Evolutionary conservation across 1,140 invertebrate genomes (phyloP).

Genomic region (Anthonomus grandis): DNA sequence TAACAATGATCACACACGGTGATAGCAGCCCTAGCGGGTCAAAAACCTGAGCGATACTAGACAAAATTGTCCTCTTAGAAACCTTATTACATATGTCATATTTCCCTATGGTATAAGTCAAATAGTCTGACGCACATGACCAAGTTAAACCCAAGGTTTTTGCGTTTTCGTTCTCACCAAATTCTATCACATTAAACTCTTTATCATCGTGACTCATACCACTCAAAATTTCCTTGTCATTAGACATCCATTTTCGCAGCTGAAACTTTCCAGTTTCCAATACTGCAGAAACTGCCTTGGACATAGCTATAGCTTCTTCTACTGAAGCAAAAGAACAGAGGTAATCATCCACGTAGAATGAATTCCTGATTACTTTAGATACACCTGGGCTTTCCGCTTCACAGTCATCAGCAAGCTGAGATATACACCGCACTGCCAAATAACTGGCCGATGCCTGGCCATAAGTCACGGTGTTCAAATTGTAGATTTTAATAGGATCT

Average conservation of each 20-base stretch:
- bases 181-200: neutral
- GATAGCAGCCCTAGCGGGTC: conserved; percentile 41
- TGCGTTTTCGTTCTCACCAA: neutral
- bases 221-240: conserved; percentile 9
- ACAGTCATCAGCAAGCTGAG: conserved; percentile 2
- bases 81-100: too few relatives aligned
- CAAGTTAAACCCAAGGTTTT: conserved; percentile 5
- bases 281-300: conserved; percentile 26
- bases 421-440: conserved; percentile 23
- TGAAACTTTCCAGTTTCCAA: conserved; percentile 27
- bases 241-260: conserved; percentile 36
- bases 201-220: neutral
- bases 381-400: neutral
- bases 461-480: conserved; percentile 39
- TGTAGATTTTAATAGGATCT: conserved; percentile 28
- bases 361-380: neutral
- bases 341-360: neutral
- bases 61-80: neutral
- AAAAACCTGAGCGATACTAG: conserved; percentile 27
- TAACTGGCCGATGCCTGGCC: conserved; percentile 30
- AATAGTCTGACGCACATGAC: too few relatives aligned
- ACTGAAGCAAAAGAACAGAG: conserved; percentile 4
- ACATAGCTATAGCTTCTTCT: conserved; percentile 21
- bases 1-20: conserved; percentile 31
- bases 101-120: neutral